Conservation (phyloP, 2,888 invertebrate genomes). For the Dynastes hyllus region DNA sequence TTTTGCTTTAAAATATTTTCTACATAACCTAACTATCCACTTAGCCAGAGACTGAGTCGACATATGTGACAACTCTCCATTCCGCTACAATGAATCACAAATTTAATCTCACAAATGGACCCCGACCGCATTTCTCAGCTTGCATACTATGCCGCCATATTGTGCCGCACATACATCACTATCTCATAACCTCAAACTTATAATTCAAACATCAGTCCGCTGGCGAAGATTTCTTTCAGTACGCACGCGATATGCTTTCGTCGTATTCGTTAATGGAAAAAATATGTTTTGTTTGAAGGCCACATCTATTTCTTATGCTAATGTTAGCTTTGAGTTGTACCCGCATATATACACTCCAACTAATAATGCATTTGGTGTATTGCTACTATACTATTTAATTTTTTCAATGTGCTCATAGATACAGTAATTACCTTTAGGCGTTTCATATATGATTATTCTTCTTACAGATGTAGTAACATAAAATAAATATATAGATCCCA, state of each 20-base stretch:
- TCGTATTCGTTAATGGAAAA: constrained; percentile 42
- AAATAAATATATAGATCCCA: no score
- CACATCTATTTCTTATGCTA: neutral
- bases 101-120: constrained; percentile 84
- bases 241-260: constrained; percentile 26
- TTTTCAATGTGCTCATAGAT: no score
- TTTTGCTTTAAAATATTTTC: constrained; percentile 70
- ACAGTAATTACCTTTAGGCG: no score
- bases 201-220: constrained; percentile 54
- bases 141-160: constrained; percentile 67
- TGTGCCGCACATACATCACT: constrained; percentile 68
- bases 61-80: constrained; percentile 80
- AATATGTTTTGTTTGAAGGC: constrained; percentile 32
- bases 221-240: constrained; percentile 24
- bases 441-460: no score
- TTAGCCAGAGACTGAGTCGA: constrained; percentile 71
- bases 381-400: no score
- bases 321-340: neutral
- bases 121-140: constrained; percentile 63
- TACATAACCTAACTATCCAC: constrained; percentile 70
- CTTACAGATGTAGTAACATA: no score
- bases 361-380: no score
- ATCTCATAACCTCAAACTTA: constrained; percentile 62
- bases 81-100: constrained; percentile 76
- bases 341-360: no score